These are phyloP conservation scores for Strigops habroptila DNA, from an alignment of 2,113 vertebrate genomes.

Conservation along the genomic window DNA sequence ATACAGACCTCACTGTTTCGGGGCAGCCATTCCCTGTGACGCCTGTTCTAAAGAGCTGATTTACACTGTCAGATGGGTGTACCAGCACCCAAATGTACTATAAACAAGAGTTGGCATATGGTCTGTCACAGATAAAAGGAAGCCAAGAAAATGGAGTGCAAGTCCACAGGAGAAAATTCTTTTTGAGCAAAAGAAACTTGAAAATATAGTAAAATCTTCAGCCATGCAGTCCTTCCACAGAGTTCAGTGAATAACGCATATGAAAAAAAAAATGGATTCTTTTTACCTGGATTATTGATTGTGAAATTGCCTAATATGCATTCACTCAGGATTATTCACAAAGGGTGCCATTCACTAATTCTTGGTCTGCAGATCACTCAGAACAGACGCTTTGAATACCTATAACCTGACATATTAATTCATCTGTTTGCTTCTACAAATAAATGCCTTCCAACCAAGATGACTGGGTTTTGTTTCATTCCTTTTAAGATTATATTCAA, in stretches of 20 bases:
- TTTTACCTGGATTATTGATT: background rate
- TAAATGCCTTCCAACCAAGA: background rate
- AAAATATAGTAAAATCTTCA: background rate
- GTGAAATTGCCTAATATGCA: background rate
- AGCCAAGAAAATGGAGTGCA: background rate
- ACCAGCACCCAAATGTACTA: background rate
- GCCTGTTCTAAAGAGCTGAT: background rate
- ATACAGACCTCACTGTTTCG: background rate
- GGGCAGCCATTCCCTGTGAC: background rate
- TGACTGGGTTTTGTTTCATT: background rate
- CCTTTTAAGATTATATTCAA: background rate
- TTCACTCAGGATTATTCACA: background rate
- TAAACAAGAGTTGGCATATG: background rate
- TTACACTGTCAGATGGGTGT: background rate
- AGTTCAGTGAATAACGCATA: background rate
- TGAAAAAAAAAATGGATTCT: background rate
- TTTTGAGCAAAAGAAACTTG: background rate
- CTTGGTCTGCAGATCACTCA: background rate
- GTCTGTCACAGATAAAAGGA: background rate
- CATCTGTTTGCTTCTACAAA: background rate
- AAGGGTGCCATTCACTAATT: background rate
- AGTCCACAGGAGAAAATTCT: background rate
- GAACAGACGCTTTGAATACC: background rate
- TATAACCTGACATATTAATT: background rate
- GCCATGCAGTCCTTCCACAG: rapidly evolving